phyloP scores from a whole-genome alignment of 2,797 vertebrate species.

The Hirundo rustica region DNA sequence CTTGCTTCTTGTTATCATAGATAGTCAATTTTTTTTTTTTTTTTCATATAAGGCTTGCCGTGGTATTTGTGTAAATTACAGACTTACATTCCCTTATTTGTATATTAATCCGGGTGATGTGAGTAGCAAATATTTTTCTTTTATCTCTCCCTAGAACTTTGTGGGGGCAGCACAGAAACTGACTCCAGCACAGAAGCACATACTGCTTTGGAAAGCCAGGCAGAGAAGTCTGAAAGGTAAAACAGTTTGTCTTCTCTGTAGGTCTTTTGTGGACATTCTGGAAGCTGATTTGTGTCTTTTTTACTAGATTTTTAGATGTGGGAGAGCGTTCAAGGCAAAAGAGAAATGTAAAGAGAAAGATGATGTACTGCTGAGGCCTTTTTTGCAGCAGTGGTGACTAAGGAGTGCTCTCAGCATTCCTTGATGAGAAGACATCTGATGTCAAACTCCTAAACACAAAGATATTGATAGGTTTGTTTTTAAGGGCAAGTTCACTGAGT shows the following conservation, averaged over 20 bases:
- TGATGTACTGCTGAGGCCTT: background rate
- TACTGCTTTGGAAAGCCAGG: background rate
- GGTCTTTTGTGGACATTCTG: background rate
- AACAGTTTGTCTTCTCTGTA: background rate
- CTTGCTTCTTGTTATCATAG: background rate
- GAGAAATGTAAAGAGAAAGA: background rate
- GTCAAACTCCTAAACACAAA: background rate
- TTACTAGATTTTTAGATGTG: background rate
- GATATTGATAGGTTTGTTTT: background rate
- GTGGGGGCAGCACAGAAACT: background rate
- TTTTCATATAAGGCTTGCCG: background rate
- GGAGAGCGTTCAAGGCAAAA: background rate
- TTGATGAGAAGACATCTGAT: background rate
- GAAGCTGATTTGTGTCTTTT: background rate
- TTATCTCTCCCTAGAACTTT: background rate
- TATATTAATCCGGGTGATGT: background rate
- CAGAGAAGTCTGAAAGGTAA: slow-evolving; percentile 53
- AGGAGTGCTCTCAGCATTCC: background rate
- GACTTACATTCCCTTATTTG: background rate
- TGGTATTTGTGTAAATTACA: background rate
- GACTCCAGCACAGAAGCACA: background rate
- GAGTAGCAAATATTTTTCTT: background rate
- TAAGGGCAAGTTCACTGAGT: background rate
- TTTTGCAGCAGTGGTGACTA: background rate
- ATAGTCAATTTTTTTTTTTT: background rate